phyloP scores from a whole-genome alignment of 2,113 vertebrate species.

The Podilymbus podiceps region DNA sequence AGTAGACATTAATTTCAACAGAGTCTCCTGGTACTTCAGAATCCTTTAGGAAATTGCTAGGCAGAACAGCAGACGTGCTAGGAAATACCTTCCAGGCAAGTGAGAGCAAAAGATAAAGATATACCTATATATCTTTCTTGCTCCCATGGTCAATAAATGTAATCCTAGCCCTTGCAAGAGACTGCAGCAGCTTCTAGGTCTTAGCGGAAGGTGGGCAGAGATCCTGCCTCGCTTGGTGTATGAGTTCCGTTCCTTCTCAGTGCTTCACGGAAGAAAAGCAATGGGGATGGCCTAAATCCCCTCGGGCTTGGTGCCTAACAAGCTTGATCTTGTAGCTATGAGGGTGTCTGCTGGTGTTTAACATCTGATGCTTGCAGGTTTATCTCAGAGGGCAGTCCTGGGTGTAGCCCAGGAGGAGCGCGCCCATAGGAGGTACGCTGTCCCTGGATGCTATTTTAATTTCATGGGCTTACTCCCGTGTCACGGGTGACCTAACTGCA shows the following conservation, averaged over 20 bases:
- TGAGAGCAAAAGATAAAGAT: not conserved
- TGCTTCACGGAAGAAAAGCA: not conserved
- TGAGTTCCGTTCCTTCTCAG: not conserved
- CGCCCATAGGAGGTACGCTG: too few relatives aligned
- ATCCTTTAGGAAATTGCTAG: not conserved
- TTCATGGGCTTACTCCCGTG: accelerated
- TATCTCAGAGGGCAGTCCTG: not conserved
- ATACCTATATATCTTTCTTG: not conserved
- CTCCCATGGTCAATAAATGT: not conserved
- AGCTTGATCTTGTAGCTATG: not conserved
- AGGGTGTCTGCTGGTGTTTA: not conserved
- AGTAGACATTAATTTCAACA: not conserved
- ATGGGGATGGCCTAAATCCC: not conserved
- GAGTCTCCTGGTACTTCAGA: not conserved
- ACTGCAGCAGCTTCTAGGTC: not conserved
- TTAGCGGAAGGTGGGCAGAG: not conserved
- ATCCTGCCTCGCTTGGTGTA: accelerated
- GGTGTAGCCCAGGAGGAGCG: not conserved
- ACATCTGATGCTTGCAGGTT: accelerated
- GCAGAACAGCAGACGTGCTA: accelerated
- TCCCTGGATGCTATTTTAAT: not conserved
- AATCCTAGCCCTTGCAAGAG: not conserved
- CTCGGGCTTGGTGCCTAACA: not conserved
- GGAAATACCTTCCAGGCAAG: not conserved
- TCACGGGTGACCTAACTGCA: accelerated